These are phyloP conservation scores for Stenodema calcarata DNA, from an alignment of 2,888 invertebrate genomes.

Conservation along the genomic window DNA sequence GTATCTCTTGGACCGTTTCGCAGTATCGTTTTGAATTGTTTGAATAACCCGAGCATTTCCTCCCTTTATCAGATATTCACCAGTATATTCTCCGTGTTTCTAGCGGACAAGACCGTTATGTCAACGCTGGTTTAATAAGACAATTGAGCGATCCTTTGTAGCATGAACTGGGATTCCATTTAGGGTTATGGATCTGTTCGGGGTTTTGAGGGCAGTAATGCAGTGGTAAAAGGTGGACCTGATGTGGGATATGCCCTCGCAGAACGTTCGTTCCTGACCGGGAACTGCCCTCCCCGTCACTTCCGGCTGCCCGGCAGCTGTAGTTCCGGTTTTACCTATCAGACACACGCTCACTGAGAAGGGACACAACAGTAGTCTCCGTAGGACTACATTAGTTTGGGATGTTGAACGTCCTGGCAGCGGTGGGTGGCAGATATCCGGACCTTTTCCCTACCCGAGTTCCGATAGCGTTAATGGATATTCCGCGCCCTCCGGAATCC, in stretches of 20 bases:
- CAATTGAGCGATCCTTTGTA: background rate
- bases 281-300: background rate
- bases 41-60: no score
- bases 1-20: no score
- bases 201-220: conserved; percentile 3
- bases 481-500: background rate
- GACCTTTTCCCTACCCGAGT: background rate
- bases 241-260: background rate
- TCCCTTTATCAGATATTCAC: no score
- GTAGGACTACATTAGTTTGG: background rate
- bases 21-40: no score
- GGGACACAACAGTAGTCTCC: background rate
- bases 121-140: no score
- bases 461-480: background rate
- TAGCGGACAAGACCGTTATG: no score
- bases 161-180: background rate
- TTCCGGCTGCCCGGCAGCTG: conserved; percentile 43
- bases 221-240: background rate
- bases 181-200: background rate
- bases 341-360: background rate
- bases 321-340: conserved; percentile 43
- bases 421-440: background rate
- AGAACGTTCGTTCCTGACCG: background rate
- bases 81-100: no score
- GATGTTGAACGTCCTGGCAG: background rate